Percentiles rank a stretch among this genome's conserved stretches.
phyloP scores from a whole-genome alignment of 2,888 invertebrate species.

The Vesta saturnalis region DNA sequence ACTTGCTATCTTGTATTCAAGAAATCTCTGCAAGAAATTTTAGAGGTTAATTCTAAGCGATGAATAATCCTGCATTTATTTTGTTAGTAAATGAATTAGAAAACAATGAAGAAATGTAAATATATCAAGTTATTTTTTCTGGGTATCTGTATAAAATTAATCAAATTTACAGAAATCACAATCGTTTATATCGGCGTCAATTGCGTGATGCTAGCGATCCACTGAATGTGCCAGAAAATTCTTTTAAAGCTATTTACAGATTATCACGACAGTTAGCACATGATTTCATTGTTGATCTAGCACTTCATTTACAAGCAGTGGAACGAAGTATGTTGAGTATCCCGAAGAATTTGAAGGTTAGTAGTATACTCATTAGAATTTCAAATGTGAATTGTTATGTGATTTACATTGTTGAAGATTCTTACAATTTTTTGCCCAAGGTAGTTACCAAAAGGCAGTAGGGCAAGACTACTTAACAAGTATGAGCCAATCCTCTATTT shows the following conservation, averaged over 20 bases:
- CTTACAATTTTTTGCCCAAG: too few species aligned
- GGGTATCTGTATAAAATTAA: not conserved
- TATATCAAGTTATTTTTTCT: not conserved
- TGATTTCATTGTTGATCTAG: not conserved
- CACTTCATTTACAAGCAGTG: not conserved
- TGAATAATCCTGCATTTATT: too few species aligned
- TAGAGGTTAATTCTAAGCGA: too few species aligned
- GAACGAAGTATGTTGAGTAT: not conserved
- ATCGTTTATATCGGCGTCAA: not conserved
- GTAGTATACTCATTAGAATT: too few species aligned
- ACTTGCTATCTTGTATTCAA: not conserved
- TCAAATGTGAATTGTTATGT: too few species aligned
- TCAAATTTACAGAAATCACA: not conserved
- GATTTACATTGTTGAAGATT: too few species aligned
- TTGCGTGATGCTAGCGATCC: too few species aligned
- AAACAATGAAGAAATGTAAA: not conserved
- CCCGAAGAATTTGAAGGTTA: not conserved
- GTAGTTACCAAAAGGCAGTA: too few species aligned
- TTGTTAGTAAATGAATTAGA: not conserved
- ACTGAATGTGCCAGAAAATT: too few species aligned
- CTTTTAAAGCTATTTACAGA: not conserved
- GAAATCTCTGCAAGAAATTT: too few species aligned
- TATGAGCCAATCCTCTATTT: slow-evolving; percentile 1
- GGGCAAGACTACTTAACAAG: too few species aligned
- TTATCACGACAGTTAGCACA: not conserved